A percentile compares a stretch with the other conserved stretches of the same genome.
Conservation (phyloP, 2,888 invertebrate species). For the Plutella xylostella region DNA sequence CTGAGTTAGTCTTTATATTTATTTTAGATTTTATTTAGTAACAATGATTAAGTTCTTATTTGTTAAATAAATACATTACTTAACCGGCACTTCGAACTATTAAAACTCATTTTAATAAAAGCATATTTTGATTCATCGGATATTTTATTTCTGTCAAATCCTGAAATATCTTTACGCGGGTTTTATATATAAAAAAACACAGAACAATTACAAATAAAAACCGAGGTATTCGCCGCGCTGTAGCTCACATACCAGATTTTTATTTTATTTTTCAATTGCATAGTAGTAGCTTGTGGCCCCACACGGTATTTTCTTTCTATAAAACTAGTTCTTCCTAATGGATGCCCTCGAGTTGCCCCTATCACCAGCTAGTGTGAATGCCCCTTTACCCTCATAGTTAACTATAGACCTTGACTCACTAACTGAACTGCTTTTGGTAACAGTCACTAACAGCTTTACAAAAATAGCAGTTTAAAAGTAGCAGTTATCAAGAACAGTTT, state of each 20-base stretch:
- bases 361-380: constrained; percentile 63
- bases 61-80: constrained; percentile 64
- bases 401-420: constrained; percentile 49
- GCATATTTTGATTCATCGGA: constrained; percentile 53
- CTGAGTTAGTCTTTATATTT: constrained; percentile 31
- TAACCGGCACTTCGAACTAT: constrained; percentile 59
- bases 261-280: constrained; percentile 24
- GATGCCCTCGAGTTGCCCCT: constrained; percentile 57
- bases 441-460: not conserved
- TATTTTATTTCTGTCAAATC: constrained; percentile 54
- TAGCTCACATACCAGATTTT: constrained; percentile 66
- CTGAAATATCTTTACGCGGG: constrained; percentile 19
- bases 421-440: constrained; percentile 49
- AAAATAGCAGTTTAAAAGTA: not conserved
- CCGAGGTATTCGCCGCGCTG: constrained; percentile 26
- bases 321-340: constrained; percentile 54
- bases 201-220: constrained; percentile 15
- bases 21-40: constrained; percentile 53
- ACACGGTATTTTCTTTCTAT: constrained; percentile 50
- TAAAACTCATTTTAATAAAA: constrained; percentile 60
- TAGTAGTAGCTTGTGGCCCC: constrained; percentile 46
- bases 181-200: constrained; percentile 17
- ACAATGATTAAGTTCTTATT: constrained; percentile 41
- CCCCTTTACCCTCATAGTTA: constrained; percentile 43
- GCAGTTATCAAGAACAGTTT: constrained; percentile 6